Evolutionary conservation across 2,797 vertebrate genomes (phyloP).

Genomic region (Aeoliscus strigatus): DNA sequence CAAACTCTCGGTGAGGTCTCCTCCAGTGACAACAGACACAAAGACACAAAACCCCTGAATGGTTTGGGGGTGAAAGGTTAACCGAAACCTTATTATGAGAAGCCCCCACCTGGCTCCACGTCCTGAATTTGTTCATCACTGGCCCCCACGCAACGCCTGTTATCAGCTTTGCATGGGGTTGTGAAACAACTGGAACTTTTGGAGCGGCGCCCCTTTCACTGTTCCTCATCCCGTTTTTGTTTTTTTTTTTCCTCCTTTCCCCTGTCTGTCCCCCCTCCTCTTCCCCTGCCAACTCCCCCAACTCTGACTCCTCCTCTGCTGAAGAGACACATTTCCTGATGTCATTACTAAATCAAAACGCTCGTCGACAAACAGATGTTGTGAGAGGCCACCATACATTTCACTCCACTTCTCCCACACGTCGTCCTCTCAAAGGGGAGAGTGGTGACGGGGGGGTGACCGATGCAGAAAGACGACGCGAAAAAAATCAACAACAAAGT

Average conservation of each 20-base stretch:
- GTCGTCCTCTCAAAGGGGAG: too few species aligned
- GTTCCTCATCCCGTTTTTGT: constrained; percentile 64
- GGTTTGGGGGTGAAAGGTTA: constrained; percentile 63
- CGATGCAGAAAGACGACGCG: too few species aligned
- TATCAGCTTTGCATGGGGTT: constrained; percentile 60
- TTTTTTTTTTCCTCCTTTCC: constrained; percentile 25
- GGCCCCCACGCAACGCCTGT: constrained; percentile 57
- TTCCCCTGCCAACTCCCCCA: constrained; percentile 45
- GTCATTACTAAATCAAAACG: constrained; percentile 74
- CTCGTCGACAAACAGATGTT: constrained; percentile 71
- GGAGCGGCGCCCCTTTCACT: constrained; percentile 56
- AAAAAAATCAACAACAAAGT: constrained; percentile 3
- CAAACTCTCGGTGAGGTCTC: constrained; percentile 68
- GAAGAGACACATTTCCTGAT: constrained; percentile 74
- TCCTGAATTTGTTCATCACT: constrained; percentile 70
- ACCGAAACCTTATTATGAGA: constrained; percentile 62
- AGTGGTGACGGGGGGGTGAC: too few species aligned
- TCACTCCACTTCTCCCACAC: background rate
- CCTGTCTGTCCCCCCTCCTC: constrained; percentile 47
- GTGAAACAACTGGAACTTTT: constrained; percentile 67
- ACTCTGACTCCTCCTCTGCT: constrained; percentile 60
- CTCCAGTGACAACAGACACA: constrained; percentile 50
- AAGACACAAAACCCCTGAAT: constrained; percentile 55
- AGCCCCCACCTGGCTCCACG: constrained; percentile 59
- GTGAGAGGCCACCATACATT: constrained; percentile 41